Base-by-base conservation (phyloP, 2,797 vertebrate genomes). In the Mormyrops attenuatus region DNA sequence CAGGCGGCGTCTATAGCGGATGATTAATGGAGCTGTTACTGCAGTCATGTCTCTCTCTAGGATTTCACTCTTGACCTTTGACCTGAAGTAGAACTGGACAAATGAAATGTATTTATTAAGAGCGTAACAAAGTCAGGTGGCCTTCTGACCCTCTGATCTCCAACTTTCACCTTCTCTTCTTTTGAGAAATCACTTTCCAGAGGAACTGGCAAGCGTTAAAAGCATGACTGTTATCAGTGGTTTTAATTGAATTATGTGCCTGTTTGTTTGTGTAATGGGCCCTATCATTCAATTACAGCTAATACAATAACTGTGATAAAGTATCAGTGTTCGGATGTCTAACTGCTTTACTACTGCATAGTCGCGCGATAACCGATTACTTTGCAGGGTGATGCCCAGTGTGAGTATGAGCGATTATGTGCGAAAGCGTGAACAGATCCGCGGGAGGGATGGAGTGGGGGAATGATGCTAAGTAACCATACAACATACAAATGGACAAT, bases 191-290 rank as follows among this genome's bases (percentile, higher is more conserved):
- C 73, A 44, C 73, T 80, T 80, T 80, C 38, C 34, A 15, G 66
- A 69, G 30, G 26, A 69, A 69, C 66, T 0, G 38, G 73, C 73
- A 44, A 80, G 38, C 15, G 5, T 80, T 44, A 80, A 20, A 44
- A 41, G 6, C 38, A 80, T 0, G 69, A 80, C 13, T 20, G 13
- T 80, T n/a, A 80, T 44, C 38, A 80, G 2, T 80, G 73, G 5
- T 17, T 80, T 44, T 80, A 44, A 80, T n/a, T 80, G 73, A 80
- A 80, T 80, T 80, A 80, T 80, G 73, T 77, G 73, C 63, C 26
- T 77, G 17, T 44, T 80, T 80, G 38, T 44, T 44, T 44, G 34
- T 44, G 38, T 44, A 80, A 80, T 80, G 73, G 73, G 17, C 38
- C 73, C 73, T 44, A 41, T 44, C 73, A n/a, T 80, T 20, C 6